Evolutionary conservation across 2,888 invertebrate species (phyloP).

Genomic region (Teinopalpus imperialis): DNA sequence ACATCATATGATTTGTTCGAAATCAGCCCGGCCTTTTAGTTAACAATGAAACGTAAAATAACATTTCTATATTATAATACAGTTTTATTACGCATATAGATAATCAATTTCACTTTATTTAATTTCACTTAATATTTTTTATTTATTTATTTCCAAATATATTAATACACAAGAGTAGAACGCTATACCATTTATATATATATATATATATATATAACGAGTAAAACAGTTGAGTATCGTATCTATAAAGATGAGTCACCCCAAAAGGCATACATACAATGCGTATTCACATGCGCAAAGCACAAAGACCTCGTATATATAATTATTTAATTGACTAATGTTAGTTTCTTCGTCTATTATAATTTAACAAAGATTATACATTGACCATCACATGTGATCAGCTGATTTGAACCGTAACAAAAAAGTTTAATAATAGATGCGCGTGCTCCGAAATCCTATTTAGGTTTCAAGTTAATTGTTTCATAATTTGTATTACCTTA

Average conservation of each 20-base stretch:
- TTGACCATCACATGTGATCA: conserved; percentile 3
- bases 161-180: not conserved
- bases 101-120: no score
- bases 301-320: conserved; percentile 18
- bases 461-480: not conserved
- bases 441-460: not conserved
- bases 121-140: no score
- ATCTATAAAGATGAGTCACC: conserved; percentile 23
- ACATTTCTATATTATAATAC: no score
- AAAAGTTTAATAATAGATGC: conserved; percentile 7
- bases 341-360: conserved; percentile 8
- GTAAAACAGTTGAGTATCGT: conserved; percentile 22
- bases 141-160: no score
- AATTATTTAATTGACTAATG: conserved; percentile 5
- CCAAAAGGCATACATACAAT: conserved; percentile 9
- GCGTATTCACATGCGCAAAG: conserved; percentile 18
- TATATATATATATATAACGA: conserved; percentile 10
- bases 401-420: conserved; percentile 20
- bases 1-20: no score
- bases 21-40: no score
- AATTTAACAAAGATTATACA: not conserved
- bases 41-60: no score
- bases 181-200: conserved; percentile 1
- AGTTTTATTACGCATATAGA: no score
- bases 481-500: no score